Base-by-base conservation (phyloP, 2,888 invertebrate species). In the Oscheius onirici region DNA sequence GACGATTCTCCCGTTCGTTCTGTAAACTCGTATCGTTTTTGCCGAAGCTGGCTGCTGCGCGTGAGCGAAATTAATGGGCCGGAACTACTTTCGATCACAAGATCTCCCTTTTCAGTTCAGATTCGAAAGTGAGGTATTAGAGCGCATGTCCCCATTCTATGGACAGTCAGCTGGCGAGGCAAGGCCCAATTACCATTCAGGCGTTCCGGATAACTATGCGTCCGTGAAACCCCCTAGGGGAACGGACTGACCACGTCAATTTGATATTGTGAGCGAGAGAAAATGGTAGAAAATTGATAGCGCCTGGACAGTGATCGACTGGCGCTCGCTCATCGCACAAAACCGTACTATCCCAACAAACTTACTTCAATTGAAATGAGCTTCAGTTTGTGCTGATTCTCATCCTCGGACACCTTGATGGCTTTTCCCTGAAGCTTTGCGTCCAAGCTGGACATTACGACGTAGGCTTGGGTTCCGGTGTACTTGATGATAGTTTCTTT, bases 401-500 rank as follows among this genome's bases (percentile, higher is more conserved):
- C 81, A 10, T 78, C 76, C 24, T 76, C 71, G 13, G 26, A 26
- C n/a, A 81, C 81, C n/a, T 66, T 52, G 43, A 81, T 73, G 28
- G 73, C 72, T 22, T 78, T 80, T 60, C 77, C 78, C 28, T 72
- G 75, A 41, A 80, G 67, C 5, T 40, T 49, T 13, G 73, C 49
- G 40, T 74, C 74, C n/a, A 79, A 43, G n/a, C 72, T 73, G 57
- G 70, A 61, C 20, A 83, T 52, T 8, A 82, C 77, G 46, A 80
- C 82, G 71, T 86, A 86, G n/a, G 84, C 86, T 57, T 84, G 83
- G 6, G 78, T 82, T 11, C 76, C 73, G 8, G 85, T 76, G 73
- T 83, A 84, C 57, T 82, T 82, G 68, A 86, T 74, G 57, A 86
- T 75, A 20, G 83, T 82, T 61, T 83, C 82, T 55, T 77, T 69